These are phyloP conservation scores for Peromyscus melanophrys DNA, from an alignment of 2,797 vertebrate genomes.

Conservation along the genomic window DNA sequence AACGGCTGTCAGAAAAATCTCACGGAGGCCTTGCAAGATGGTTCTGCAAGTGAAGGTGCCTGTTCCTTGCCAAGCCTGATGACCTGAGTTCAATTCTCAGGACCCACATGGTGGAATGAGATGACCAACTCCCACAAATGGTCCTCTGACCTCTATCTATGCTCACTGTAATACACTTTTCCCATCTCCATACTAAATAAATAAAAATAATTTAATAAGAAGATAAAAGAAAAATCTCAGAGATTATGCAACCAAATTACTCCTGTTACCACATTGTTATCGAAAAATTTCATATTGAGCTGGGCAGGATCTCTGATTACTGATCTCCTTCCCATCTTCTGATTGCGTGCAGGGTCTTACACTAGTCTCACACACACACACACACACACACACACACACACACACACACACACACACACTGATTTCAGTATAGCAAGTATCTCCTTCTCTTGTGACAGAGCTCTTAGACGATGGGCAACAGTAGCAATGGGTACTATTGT, in stretches of 20 bases:
- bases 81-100: not conserved
- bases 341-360: slow-evolving; percentile 6
- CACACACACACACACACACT: not conserved
- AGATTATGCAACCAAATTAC: slow-evolving; percentile 49
- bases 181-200: not conserved
- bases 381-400: not conserved
- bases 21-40: not conserved
- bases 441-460: slow-evolving; percentile 12
- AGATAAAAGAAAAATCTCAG: not conserved
- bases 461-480: not conserved
- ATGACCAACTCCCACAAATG: not conserved
- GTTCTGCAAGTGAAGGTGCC: not conserved
- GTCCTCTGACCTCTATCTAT: not conserved
- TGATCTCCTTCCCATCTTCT: not conserved
- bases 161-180: not conserved
- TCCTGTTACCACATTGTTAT: not conserved
- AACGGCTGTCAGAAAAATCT: not conserved
- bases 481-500: not conserved
- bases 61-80: no score
- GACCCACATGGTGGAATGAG: not conserved
- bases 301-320: not conserved
- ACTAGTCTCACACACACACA: not conserved
- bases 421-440: not conserved
- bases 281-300: slow-evolving; percentile 2
- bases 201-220: not conserved